phyloP scores from a whole-genome alignment of 2,113 vertebrate genomes.

The Mesembrinibis cayennensis region DNA sequence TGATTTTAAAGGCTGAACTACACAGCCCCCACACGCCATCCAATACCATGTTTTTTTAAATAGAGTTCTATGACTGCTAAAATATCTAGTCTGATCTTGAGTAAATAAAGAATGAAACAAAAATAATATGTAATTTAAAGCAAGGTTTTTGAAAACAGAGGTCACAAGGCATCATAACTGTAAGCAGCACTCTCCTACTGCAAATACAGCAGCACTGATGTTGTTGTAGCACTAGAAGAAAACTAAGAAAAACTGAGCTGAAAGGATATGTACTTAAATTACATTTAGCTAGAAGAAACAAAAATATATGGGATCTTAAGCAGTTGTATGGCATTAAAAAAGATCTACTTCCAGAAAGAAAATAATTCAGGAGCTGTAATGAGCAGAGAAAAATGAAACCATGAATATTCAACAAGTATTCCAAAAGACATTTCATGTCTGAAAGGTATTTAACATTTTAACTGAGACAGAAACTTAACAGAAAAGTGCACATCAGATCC shows the following conservation, averaged over 20 bases:
- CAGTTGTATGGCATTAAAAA: neutral
- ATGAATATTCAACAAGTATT: neutral
- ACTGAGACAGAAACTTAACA: neutral
- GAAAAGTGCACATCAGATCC: neutral
- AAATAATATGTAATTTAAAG: neutral
- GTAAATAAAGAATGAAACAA: neutral
- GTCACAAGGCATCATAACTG: neutral
- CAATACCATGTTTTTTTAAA: neutral
- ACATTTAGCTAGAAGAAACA: neutral
- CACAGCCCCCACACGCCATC: neutral
- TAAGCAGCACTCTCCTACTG: neutral
- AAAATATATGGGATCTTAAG: neutral
- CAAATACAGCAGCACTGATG: neutral
- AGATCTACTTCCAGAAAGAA: neutral
- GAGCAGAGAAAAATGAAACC: neutral
- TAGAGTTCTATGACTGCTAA: neutral
- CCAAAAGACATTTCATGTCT: neutral
- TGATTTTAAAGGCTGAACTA: neutral
- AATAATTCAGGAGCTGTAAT: neutral
- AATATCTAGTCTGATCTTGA: neutral
- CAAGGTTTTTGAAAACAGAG: neutral
- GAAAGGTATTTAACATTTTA: neutral
- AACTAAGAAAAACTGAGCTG: neutral
- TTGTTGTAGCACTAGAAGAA: neutral
- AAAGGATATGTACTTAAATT: neutral